Percentiles rank a stretch among this genome's conserved stretches.
Evolutionary conservation across 1,140 invertebrate genomes (phyloP).

Genomic region (Aleiodes sp.): DNA sequence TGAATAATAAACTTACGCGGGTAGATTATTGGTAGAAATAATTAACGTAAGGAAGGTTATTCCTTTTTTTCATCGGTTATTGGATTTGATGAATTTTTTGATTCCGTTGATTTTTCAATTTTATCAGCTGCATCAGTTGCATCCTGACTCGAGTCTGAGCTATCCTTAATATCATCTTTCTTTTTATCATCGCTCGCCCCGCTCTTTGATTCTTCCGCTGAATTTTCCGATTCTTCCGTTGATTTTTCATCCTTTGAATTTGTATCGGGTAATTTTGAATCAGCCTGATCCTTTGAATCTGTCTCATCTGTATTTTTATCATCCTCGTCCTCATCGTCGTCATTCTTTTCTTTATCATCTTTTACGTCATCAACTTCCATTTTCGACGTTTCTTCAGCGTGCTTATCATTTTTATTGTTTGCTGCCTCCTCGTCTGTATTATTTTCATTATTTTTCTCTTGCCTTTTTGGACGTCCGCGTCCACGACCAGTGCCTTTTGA

Average conservation of each 20-base stretch:
- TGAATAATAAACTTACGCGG: slow-evolving; percentile 40
- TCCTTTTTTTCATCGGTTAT: slow-evolving; percentile 61
- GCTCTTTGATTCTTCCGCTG: slow-evolving; percentile 46
- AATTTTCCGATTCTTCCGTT: slow-evolving; percentile 54
- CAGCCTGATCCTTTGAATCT: slow-evolving; percentile 45
- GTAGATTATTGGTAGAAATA: slow-evolving; percentile 22
- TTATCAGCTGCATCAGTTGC: slow-evolving; percentile 49
- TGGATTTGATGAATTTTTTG: slow-evolving; percentile 51
- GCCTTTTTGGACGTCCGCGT: slow-evolving; percentile 61
- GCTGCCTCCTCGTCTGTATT: slow-evolving; percentile 57
- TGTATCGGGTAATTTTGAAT: slow-evolving; percentile 39
- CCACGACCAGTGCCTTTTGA: slow-evolving; percentile 55
- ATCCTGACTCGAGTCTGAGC: slow-evolving; percentile 62
- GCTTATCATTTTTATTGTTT: slow-evolving; percentile 59
- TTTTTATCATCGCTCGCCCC: slow-evolving; percentile 53
- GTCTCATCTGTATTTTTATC: slow-evolving; percentile 45
- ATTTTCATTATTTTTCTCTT: slow-evolving; percentile 58
- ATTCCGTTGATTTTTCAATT: slow-evolving; percentile 45
- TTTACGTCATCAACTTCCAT: slow-evolving; percentile 59
- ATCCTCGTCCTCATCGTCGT: slow-evolving; percentile 42
- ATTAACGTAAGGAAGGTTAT: slow-evolving; percentile 54
- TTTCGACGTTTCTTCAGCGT: slow-evolving; percentile 56
- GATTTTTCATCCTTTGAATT: slow-evolving; percentile 56
- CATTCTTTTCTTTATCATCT: slow-evolving; percentile 50
- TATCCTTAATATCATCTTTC: slow-evolving; percentile 54